Percentiles rank a stretch among this genome's conserved stretches.
Evolutionary conservation across 2,113 vertebrate species (phyloP).

Genomic region (Myrmecophaga tridactyla): DNA sequence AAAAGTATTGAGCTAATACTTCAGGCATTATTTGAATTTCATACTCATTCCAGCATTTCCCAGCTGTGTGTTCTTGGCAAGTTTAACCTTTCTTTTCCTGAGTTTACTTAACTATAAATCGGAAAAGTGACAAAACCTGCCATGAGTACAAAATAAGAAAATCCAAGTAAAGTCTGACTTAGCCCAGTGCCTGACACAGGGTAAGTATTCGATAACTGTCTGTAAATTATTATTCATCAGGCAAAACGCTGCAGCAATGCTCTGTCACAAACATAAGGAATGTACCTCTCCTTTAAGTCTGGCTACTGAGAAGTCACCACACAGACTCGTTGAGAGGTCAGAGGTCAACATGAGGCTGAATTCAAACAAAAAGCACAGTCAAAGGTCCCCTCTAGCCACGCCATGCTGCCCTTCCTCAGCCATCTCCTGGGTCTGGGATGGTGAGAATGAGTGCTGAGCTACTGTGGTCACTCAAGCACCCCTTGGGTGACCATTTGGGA

Average conservation of each 20-base stretch:
- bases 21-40: neutral
- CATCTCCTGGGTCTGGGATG: neutral
- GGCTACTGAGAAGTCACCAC: neutral
- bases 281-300: neutral
- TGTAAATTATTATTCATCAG: neutral
- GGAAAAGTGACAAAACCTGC: neutral
- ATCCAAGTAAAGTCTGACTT: neutral
- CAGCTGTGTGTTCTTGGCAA: neutral
- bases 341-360: neutral
- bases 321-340: neutral
- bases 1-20: neutral
- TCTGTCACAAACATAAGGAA: neutral
- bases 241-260: neutral
- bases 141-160: neutral
- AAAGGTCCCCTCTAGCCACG: neutral
- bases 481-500: neutral
- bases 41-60: neutral
- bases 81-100: neutral
- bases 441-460: neutral
- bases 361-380: neutral
- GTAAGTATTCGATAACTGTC: neutral
- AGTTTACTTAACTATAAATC: neutral
- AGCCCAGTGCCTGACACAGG: neutral
- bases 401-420: accelerated
- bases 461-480: neutral